These are phyloP conservation scores for Stegostoma tigrinum DNA, from an alignment of 2,113 vertebrate genomes.

Conservation along the genomic window DNA sequence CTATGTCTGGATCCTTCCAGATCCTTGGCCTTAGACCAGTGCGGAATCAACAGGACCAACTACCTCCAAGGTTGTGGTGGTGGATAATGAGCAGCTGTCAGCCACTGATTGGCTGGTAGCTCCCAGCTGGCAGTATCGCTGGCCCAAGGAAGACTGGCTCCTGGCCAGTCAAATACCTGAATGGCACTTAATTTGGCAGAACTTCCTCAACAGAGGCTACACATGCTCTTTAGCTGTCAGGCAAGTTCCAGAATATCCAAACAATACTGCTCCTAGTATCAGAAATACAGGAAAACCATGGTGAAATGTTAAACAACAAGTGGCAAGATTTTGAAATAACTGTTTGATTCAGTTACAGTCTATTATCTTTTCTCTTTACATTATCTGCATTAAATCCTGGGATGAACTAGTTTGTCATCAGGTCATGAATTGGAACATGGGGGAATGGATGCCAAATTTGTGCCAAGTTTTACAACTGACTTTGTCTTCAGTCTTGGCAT, in stretches of 20 bases:
- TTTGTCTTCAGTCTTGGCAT: not conserved
- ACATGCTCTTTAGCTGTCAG: not conserved
- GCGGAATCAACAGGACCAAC: not conserved
- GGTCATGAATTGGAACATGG: not conserved
- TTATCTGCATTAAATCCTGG: not conserved
- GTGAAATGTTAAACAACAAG: not conserved
- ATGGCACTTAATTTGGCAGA: too few relatives aligned
- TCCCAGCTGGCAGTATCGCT: not conserved
- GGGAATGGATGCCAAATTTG: not conserved
- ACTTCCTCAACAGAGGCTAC: not conserved
- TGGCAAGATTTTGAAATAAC: conserved; percentile 4
- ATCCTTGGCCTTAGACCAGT: not conserved
- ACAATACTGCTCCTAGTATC: not conserved
- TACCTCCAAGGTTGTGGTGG: not conserved
- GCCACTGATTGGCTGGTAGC: not conserved
- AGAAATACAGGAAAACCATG: not conserved
- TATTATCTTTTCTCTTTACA: not conserved
- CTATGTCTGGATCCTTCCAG: not conserved
- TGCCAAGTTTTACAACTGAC: not conserved
- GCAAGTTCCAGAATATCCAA: not conserved
- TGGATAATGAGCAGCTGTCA: not conserved
- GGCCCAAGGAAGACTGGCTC: not conserved
- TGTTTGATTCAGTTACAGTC: not conserved
- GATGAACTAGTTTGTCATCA: not conserved
- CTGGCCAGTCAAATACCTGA: not conserved